A percentile compares a stretch with the other conserved stretches of the same genome.
phyloP scores from a whole-genome alignment of 1,140 invertebrate species.

The Penaeus indicus region DNA sequence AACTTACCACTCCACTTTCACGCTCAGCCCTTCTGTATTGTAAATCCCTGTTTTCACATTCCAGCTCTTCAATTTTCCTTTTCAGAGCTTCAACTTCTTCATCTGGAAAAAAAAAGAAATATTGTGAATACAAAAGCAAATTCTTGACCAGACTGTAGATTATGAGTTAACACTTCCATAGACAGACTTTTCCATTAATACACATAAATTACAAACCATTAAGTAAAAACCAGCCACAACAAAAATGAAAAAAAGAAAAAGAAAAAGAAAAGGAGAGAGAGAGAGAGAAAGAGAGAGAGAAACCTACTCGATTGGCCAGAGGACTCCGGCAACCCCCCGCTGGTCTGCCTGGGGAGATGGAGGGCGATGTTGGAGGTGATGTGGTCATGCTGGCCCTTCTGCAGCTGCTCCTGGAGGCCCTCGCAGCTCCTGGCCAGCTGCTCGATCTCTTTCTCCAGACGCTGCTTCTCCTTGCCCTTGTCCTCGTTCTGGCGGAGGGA shows the following conservation, averaged over 20 bases:
- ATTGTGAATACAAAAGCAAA: not conserved
- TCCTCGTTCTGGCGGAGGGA: slow-evolving; percentile 43
- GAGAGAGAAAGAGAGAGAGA: too few species aligned
- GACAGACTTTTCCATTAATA: too few species aligned
- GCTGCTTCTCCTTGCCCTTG: slow-evolving; percentile 37
- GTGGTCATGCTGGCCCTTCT: slow-evolving; percentile 43
- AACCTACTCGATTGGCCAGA: not conserved
- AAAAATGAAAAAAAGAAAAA: not conserved
- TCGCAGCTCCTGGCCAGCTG: slow-evolving; percentile 48
- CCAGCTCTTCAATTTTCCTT: slow-evolving; percentile 52
- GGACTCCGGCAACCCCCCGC: not conserved
- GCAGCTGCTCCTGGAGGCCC: slow-evolving; percentile 37
- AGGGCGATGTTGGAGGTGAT: slow-evolving; percentile 21
- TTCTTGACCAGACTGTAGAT: too few species aligned
- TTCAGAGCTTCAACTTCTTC: slow-evolving; percentile 26
- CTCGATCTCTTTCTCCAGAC: slow-evolving; percentile 55
- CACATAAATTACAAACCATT: too few species aligned
- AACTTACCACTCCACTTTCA: not conserved
- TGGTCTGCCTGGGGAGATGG: not conserved
- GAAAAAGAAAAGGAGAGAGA: not conserved
- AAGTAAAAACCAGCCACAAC: too few species aligned
- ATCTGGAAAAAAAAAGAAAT: not conserved
- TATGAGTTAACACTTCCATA: too few species aligned
- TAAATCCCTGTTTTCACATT: slow-evolving; percentile 42
- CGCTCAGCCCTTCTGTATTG: not conserved